phyloP scores from a whole-genome alignment of 2,888 invertebrate genomes.

The Mystacides longicornis region DNA sequence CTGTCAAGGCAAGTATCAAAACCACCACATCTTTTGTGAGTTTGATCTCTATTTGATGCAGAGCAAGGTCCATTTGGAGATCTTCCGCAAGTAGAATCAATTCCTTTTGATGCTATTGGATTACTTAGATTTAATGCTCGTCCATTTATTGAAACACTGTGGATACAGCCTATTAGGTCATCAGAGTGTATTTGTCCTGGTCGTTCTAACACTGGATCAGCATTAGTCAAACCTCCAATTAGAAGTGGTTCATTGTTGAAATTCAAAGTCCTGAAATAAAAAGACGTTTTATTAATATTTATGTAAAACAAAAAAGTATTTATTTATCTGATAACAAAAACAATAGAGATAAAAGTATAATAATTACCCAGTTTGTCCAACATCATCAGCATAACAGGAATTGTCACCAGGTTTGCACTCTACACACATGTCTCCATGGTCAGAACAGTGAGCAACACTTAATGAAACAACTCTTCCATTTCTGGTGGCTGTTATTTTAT shows the following conservation, averaged over 20 bases:
- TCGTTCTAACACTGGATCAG: conserved; percentile 80
- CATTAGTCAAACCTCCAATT: conserved; percentile 77
- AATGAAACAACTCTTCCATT: conserved; percentile 83
- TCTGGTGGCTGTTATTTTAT: conserved; percentile 83
- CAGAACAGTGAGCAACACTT: conserved; percentile 72
- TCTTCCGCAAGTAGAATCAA: conserved; percentile 70
- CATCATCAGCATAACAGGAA: conserved; percentile 76
- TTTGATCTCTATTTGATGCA: conserved; percentile 38
- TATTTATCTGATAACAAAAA: background rate
- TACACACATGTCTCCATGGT: conserved; percentile 79
- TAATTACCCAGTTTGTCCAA: conserved; percentile 79
- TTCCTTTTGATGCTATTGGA: conserved; percentile 63
- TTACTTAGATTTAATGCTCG: conserved; percentile 72
- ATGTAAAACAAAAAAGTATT: background rate
- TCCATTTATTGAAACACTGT: conserved; percentile 84
- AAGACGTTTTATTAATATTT: conserved; percentile 5
- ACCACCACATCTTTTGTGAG: conserved; percentile 48
- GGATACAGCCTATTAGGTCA: conserved; percentile 90
- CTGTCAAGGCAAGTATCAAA: conserved; percentile 72
- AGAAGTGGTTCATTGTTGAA: conserved; percentile 83
- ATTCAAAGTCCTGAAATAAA: conserved; percentile 71
- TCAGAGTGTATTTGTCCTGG: conserved; percentile 87
- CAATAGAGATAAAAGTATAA: background rate
- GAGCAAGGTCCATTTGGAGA: conserved; percentile 59
- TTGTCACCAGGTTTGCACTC: conserved; percentile 80